Evolutionary conservation across 2,113 vertebrate genomes (phyloP), one percentile per base, ranked within the genome.

Genomic region (Erpornis zantholeuca): DNA sequence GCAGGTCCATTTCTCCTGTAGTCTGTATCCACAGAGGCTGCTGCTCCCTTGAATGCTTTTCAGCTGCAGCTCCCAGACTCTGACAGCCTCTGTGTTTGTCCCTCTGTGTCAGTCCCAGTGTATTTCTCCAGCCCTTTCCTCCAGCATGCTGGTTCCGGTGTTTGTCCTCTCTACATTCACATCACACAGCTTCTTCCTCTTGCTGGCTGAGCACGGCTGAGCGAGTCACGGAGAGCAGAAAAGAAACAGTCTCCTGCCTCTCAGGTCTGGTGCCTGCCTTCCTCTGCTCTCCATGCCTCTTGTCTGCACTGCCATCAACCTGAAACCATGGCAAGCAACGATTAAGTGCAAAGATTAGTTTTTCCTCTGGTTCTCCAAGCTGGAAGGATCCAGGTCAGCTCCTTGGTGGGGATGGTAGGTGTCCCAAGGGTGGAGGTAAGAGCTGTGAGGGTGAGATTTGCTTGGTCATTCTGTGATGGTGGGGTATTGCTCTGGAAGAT

Each of bases 81-180:
- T 27, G 85, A 5, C 2, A 2, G 44, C 23, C 24, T 15, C 42
- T 25, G 28, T 87, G 56, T 64, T 40, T 80, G 52, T 64, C 77
- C 42, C 45, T 29, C 69, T 60, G 80, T 88, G 68, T 92, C 72
- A 71, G 24, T 71, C 52, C 44, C 40, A 3, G 44, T 13, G 35
- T 47, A 7, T 64, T 86, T 75, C 94, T 68, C 44, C 83, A 88
- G 88, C 82, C 91, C 65, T 71, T 96, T 95, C 95, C 91, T 95
- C 64, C 88, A 36, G 64, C 1, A 3, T 2, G 1, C 86, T 0
- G 1, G 86, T 94, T 96, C 94, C 83, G 56, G 92, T 65, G 77
- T 96, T 97, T 96, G 92, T 97, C 38, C 88, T 91, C 35, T 19
- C 80, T 27, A 1, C 29, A 1, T 28, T 83, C 49, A 12, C 69